Percentiles rank a stretch among this genome's conserved stretches.
These are phyloP conservation scores for Sebastes cheni DNA, from an alignment of 2,797 vertebrate genomes.

Conservation along the genomic window DNA sequence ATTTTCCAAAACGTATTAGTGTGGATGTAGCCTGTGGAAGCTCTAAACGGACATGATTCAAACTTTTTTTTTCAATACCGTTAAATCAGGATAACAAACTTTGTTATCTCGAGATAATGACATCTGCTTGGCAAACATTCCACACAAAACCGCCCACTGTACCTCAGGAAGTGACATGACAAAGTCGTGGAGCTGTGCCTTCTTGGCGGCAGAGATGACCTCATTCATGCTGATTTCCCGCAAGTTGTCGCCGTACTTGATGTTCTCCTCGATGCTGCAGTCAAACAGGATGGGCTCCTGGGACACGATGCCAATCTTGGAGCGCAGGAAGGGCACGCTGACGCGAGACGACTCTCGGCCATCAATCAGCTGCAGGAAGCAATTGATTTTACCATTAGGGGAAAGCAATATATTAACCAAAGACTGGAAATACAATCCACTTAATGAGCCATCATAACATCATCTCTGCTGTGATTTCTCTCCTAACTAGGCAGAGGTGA, in stretches of 20 bases:
- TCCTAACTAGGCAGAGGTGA: conserved; percentile 51
- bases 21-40: no score
- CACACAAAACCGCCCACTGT: background rate
- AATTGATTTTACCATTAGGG: conserved; percentile 60
- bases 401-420: conserved; percentile 37
- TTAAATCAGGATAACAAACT: no score
- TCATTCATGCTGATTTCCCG: conserved; percentile 81
- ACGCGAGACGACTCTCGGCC: conserved; percentile 74
- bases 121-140: no score
- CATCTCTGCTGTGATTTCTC: conserved; percentile 37
- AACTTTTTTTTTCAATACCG: no score
- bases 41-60: no score
- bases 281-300: conserved; percentile 89
- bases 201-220: conserved; percentile 83
- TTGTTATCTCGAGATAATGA: no score
- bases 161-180: conserved; percentile 87
- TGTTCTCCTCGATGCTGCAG: conserved; percentile 88
- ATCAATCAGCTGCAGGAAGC: conserved; percentile 81
- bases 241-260: conserved; percentile 86
- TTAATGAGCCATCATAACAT: conserved; percentile 61
- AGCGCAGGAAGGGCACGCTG: conserved; percentile 85
- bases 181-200: conserved; percentile 87
- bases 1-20: no score
- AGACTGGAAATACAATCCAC: conserved; percentile 47
- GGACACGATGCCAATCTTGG: conserved; percentile 89